A percentile compares a stretch with the other conserved stretches of the same genome.
Conservation (phyloP, 1,140 invertebrate species). For the Zaprionus africanus region DNA sequence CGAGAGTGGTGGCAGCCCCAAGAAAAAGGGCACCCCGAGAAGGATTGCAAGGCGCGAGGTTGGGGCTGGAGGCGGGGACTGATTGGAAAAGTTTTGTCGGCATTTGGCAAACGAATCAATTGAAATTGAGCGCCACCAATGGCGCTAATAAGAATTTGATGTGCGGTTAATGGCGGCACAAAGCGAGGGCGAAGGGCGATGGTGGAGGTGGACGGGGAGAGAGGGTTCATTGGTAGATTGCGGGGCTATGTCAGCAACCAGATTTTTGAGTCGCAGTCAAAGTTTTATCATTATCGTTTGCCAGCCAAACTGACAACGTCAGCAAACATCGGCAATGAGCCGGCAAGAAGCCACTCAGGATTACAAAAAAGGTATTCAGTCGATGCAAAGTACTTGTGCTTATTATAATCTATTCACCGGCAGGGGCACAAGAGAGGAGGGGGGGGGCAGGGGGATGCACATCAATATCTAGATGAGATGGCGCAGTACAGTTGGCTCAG, state of each 20-base stretch:
- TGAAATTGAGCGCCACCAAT: slow-evolving; percentile 71
- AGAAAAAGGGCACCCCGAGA: slow-evolving; percentile 42
- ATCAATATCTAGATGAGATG: background rate
- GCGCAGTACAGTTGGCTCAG: background rate
- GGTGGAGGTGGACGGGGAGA: background rate
- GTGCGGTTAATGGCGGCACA: slow-evolving; percentile 65
- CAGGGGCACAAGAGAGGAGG: background rate
- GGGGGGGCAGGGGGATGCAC: background rate
- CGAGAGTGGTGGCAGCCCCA: background rate
- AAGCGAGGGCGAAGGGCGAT: background rate
- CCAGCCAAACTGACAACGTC: slow-evolving; percentile 44
- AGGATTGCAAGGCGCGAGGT: slow-evolving; percentile 60
- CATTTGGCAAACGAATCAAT: slow-evolving; percentile 64
- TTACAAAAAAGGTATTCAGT: slow-evolving; percentile 21
- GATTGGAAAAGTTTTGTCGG: slow-evolving; percentile 78
- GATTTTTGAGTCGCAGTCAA: slow-evolving; percentile 52
- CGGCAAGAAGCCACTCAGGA: slow-evolving; percentile 14
- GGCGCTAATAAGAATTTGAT: slow-evolving; percentile 81
- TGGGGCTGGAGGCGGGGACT: slow-evolving; percentile 24
- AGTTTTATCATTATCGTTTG: slow-evolving; percentile 74
- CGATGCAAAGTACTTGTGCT: background rate
- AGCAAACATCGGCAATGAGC: slow-evolving; percentile 27
- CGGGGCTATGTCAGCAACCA: slow-evolving; percentile 5
- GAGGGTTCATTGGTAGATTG: background rate
- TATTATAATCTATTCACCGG: slow-evolving; percentile 13